Evolutionary conservation across 2,113 vertebrate species (phyloP).

Genomic region (Pygoscelis adeliae): DNA sequence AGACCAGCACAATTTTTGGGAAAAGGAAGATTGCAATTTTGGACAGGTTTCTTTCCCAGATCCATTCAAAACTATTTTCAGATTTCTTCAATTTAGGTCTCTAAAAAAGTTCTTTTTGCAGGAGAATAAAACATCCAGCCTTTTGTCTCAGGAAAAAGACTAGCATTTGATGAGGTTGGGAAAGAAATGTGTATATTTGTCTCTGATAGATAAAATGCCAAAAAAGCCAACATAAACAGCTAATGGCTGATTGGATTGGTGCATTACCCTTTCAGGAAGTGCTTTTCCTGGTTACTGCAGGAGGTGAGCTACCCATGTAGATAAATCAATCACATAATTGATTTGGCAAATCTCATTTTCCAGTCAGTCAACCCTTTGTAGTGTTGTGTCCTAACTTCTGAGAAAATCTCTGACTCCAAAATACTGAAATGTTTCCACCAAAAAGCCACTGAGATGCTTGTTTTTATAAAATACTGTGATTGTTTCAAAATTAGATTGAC

Average conservation of each 20-base stretch:
- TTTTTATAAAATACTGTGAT: background rate
- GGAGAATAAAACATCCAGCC: background rate
- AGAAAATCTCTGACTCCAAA: background rate
- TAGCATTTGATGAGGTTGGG: background rate
- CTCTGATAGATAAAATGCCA: background rate
- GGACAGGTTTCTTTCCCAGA: background rate
- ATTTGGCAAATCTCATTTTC: conserved; percentile 36
- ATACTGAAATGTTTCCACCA: background rate
- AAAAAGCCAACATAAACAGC: background rate
- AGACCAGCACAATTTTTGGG: background rate
- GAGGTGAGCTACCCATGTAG: background rate
- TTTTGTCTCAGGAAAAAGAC: background rate
- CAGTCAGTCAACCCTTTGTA: background rate
- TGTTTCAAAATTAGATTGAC: background rate
- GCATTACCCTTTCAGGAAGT: background rate
- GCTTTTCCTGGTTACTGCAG: background rate
- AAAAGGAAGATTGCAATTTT: background rate
- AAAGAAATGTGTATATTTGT: background rate
- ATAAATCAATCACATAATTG: conserved; percentile 12
- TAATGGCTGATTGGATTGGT: background rate
- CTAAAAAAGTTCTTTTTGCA: background rate
- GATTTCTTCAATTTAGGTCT: background rate
- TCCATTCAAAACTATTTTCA: background rate
- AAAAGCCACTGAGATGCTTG: background rate
- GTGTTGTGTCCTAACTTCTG: background rate